Evolutionary conservation across 2,113 vertebrate genomes (phyloP).

Genomic region (Pimephales promelas): DNA sequence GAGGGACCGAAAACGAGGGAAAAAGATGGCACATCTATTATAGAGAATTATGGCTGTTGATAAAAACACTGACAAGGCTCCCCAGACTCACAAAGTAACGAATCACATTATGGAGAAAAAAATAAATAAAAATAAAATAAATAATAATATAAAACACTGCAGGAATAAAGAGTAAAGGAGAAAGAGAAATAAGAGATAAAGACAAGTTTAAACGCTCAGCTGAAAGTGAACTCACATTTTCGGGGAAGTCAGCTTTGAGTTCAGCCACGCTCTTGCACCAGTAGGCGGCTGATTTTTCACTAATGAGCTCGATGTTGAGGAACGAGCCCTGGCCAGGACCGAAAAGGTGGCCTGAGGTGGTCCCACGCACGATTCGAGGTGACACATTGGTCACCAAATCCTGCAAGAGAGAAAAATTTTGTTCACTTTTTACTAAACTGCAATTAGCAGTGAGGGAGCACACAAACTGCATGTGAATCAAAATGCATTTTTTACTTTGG

Average conservation of each 20-base stretch:
- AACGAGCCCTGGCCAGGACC: slow-evolving; percentile 91
- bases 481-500: neutral
- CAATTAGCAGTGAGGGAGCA: neutral
- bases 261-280: slow-evolving; percentile 87
- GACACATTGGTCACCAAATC: slow-evolving; percentile 94
- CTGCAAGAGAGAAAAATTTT: slow-evolving; percentile 67
- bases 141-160: too few relatives aligned
- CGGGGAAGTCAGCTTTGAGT: slow-evolving; percentile 87
- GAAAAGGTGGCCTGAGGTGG: slow-evolving; percentile 83
- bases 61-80: slow-evolving; percentile 58
- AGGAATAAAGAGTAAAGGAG: neutral
- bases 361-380: slow-evolving; percentile 89
- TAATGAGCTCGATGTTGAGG: slow-evolving; percentile 93
- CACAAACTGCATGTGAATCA: neutral
- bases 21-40: slow-evolving; percentile 45
- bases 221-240: slow-evolving; percentile 73
- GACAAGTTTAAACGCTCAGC: neutral
- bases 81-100: slow-evolving; percentile 37
- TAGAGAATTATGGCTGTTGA: slow-evolving; percentile 55
- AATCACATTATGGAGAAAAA: slow-evolving; percentile 48
- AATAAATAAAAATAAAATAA: too few relatives aligned
- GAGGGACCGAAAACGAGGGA: slow-evolving; percentile 16
- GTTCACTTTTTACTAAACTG: slow-evolving; percentile 12
- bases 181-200: neutral
- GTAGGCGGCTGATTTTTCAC: slow-evolving; percentile 90